These are phyloP conservation scores for Neomicropteryx cornuta DNA, from an alignment of 1,140 invertebrate genomes.

Conservation along the genomic window DNA sequence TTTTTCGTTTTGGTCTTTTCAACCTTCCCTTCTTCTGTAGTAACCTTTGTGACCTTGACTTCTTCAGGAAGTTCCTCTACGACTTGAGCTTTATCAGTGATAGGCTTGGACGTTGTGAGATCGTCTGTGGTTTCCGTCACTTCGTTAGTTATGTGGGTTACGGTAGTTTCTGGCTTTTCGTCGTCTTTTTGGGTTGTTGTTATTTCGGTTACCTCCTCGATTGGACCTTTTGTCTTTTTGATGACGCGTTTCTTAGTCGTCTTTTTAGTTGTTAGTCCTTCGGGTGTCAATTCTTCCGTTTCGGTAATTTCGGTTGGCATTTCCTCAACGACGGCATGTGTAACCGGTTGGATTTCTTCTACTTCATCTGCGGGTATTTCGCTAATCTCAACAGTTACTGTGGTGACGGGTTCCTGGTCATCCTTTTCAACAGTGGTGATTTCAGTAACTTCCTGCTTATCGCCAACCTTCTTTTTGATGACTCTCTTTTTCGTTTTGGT, in stretches of 20 bases:
- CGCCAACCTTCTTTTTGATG: constrained; percentile 23
- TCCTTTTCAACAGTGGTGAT: constrained; percentile 23
- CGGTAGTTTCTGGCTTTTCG: constrained; percentile 15
- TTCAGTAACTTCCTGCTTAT: constrained; percentile 25
- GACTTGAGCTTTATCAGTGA: constrained; percentile 7
- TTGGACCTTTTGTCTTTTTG: constrained; percentile 16
- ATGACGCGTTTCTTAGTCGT: constrained; percentile 16
- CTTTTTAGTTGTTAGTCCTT: constrained; percentile 14
- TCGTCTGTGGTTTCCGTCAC: constrained; percentile 6
- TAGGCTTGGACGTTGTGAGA: constrained; percentile 2
- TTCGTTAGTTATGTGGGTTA: constrained; percentile 13
- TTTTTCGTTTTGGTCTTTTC: constrained; percentile 27
- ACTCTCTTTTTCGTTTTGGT: constrained; percentile 21
- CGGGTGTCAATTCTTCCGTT: constrained; percentile 8
- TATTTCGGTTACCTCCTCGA: constrained; percentile 16
- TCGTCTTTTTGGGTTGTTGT: constrained; percentile 12
- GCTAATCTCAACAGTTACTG: constrained; percentile 10
- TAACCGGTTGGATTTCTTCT: constrained; percentile 5
- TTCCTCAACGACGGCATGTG: constrained; percentile 11
- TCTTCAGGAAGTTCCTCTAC: constrained; percentile 31
- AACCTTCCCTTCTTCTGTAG: constrained; percentile 13
- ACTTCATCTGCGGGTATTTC: constrained; percentile 5
- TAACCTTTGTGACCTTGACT: constrained; percentile 11
- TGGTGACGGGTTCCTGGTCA: constrained; percentile 11
- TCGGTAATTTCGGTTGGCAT: constrained; percentile 7